These are phyloP conservation scores for Dendroctonus ponderosae DNA, from an alignment of 1,140 invertebrate species.

Conservation along the genomic window DNA sequence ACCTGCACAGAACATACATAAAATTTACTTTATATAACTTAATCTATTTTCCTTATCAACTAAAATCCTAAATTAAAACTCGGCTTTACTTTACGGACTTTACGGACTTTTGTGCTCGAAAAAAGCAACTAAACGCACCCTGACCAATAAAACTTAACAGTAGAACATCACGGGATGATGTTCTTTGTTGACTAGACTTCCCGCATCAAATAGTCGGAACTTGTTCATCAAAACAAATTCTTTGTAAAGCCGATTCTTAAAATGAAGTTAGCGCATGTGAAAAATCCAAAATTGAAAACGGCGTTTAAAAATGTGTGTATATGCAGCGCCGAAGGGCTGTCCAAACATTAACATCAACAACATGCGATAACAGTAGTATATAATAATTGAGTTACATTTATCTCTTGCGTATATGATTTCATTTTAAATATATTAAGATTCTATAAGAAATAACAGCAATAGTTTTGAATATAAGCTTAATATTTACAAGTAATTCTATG, in stretches of 20 bases:
- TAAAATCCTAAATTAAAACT: too few relatives aligned
- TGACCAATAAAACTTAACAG: too few relatives aligned
- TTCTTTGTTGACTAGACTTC: conserved; percentile 26
- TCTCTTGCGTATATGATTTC: conserved; percentile 39
- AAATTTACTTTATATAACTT: too few relatives aligned
- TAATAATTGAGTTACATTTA: conserved; percentile 47
- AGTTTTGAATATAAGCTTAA: conserved; percentile 28
- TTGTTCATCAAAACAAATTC: conserved; percentile 2
- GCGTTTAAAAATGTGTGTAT: conserved; percentile 14
- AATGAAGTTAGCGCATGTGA: conserved; percentile 25
- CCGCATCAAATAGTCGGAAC: not conserved
- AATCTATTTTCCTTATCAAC: too few relatives aligned
- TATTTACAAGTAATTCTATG: conserved; percentile 17
- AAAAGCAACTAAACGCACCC: too few relatives aligned
- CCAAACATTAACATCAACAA: conserved; percentile 52
- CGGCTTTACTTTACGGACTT: too few relatives aligned
- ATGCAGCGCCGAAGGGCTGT: conserved; percentile 14
- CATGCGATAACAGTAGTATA: conserved; percentile 49
- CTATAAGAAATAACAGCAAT: conserved; percentile 47
- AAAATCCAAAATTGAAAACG: conserved; percentile 15
- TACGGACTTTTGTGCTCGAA: too few relatives aligned
- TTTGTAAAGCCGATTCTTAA: conserved; percentile 12
- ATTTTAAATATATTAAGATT: conserved; percentile 39
- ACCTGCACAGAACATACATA: too few relatives aligned
- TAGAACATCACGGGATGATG: too few relatives aligned